A percentile compares a stretch with the other conserved stretches of the same genome.
Conservation (phyloP, 2,888 invertebrate species). For the Drosophila formosana region DNA sequence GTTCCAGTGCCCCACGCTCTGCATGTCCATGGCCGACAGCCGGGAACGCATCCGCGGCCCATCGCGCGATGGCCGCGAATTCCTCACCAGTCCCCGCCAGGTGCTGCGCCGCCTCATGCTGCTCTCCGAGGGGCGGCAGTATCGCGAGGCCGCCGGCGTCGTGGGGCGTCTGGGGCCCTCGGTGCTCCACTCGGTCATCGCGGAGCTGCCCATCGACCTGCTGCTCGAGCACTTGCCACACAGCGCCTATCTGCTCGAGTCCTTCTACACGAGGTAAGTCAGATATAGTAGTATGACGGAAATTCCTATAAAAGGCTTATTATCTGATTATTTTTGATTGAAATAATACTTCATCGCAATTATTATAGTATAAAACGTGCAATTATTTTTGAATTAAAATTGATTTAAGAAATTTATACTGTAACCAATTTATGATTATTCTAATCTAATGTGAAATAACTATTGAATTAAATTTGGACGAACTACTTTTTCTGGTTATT, state of each 20-base stretch:
- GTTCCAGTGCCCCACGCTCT: constrained; percentile 43
- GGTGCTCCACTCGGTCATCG: constrained; percentile 91
- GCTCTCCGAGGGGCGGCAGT: constrained; percentile 94
- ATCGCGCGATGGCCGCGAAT: constrained; percentile 87
- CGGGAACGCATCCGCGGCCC: constrained; percentile 90
- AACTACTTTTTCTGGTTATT: no score
- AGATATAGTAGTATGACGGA: no score
- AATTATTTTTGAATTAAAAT: no score
- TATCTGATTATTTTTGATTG: no score
- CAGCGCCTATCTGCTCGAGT: constrained; percentile 94
- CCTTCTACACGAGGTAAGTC: constrained; percentile 90
- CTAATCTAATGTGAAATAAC: no score
- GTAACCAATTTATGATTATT: no score
- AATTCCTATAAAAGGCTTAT: no score
- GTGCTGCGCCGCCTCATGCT: constrained; percentile 90
- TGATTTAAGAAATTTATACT: no score
- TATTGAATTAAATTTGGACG: no score
- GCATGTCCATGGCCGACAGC: constrained; percentile 88
- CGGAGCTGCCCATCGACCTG: constrained; percentile 93
- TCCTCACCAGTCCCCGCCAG: constrained; percentile 89
- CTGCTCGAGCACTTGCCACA: constrained; percentile 96
- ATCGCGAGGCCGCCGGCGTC: constrained; percentile 95
- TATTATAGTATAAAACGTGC: no score
- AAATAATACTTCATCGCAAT: no score
- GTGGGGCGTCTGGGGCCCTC: constrained; percentile 92